A percentile compares a stretch with the other conserved stretches of the same genome.
These are phyloP conservation scores for Gari tellinella DNA, from an alignment of 2,888 invertebrate species.

Conservation along the genomic window DNA sequence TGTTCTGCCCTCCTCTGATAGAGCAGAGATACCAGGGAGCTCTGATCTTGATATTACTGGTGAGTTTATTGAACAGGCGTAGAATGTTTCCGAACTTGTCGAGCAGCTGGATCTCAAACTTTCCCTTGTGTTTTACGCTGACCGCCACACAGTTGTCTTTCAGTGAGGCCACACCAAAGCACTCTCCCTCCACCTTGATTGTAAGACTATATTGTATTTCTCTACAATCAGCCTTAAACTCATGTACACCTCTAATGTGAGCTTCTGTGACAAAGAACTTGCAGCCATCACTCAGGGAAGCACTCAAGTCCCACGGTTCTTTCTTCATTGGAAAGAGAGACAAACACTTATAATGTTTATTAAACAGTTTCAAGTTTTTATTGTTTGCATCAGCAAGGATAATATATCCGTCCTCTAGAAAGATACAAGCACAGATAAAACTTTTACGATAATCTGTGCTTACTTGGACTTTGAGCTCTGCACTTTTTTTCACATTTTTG, in stretches of 20 bases:
- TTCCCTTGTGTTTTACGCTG: conserved; percentile 32
- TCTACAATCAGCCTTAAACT: conserved; percentile 28
- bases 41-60: conserved; percentile 20
- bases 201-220: conserved; percentile 47
- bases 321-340: conserved; percentile 36
- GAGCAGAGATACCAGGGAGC: conserved; percentile 52
- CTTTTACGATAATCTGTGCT: conserved; percentile 32
- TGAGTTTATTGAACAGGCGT: conserved; percentile 15
- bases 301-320: conserved; percentile 53
- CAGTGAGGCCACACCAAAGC: conserved; percentile 46
- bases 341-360: conserved; percentile 39
- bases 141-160: conserved; percentile 36
- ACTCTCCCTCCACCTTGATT: conserved; percentile 47
- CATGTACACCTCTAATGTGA: conserved; percentile 36
- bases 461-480: conserved; percentile 26
- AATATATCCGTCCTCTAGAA: conserved; percentile 30
- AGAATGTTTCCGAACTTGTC: conserved; percentile 51
- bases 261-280: conserved; percentile 48
- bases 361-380: conserved; percentile 41
- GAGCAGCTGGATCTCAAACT: conserved; percentile 32
- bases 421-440: conserved; percentile 42
- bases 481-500: conserved; percentile 8
- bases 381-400: conserved; percentile 53
- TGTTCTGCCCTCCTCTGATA: conserved; percentile 18
- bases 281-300: conserved; percentile 26